Evolutionary conservation across 23 tunicate species (phyloP), one percentile per base, ranked within the genome.

Genomic region (Pegea sp.): DNA sequence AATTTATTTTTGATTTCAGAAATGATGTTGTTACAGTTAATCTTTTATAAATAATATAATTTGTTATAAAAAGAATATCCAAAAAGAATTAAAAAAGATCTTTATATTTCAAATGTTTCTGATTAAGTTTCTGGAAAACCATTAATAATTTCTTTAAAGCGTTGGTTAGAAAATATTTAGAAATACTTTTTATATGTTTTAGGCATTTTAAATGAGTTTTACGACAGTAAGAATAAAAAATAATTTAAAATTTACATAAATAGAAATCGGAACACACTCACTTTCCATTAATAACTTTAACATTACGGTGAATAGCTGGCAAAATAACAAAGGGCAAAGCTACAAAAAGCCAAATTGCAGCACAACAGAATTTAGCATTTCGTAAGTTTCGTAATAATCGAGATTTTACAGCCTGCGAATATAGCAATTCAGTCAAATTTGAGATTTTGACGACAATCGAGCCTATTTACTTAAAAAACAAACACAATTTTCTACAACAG

Each of bases 371-470:
- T 62, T 71, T 52, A 26, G 81, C 81, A 6, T 57, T 64, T 34
- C 69, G 64, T 21, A 64, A 53, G 16, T 61, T 73, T 1, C 81
- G 71, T 48, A 55, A 33, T 21, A 44, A 29, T 18, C 70, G 57
- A 24, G 67, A 67, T 66, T 64, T 57, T 0, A 73, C 42, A 1
- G 81, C 81, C 81, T 73, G 42, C 13, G 25, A 56, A 11, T 7
- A 18, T 46, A 22, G 48, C 6, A 46, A 16, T 6, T 42, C 19
- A 18, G 29, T 59, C 16, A n/a, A 59, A 42, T 43, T 42, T 7
- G 24, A 43, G 7, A 50, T 50, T 50, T 50, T 8, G 11, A 8
- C 16, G 11, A 38, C 11, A 38, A 38, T 11, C 16, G 46, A 38
- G 16, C 13, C 13, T 11, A n/a, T n/a, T n/a, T n/a, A n/a, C n/a